Base-by-base conservation (phyloP, 2,113 vertebrate genomes). In the Gallinago undulata region DNA sequence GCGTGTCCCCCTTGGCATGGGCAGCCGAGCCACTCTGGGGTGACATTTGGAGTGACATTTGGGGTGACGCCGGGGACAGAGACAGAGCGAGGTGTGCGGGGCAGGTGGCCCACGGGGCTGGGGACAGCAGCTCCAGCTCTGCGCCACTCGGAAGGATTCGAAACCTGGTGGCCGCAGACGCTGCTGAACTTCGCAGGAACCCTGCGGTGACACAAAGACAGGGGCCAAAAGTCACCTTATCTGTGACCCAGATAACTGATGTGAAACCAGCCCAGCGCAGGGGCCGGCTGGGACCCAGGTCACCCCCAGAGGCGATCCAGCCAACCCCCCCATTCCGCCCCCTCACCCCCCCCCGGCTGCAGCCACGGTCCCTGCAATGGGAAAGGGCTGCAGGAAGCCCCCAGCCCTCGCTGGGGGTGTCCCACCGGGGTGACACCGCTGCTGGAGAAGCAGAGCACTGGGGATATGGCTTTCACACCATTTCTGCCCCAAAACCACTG, bases 51-150 rank as follows among this genome's bases (percentile, higher is more conserved):
- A 50, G 22, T 10, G 47, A 7, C 11, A 4, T 10, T 10, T 21
- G 11, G 55, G 45, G 50, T 33, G 66, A n/a, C 33, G 0, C 0
- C 1, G 67, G 69, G 70, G 75, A 24, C 48, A 8, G 59, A 0
- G 13, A 39, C 74, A 8, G 45, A 17, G 45, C 1, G 16, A 59
- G 37, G 39, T 16, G 33, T 2, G 11, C 11, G 59, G 11, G 31
- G 45, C 0, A 19, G 66, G 72, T 1, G 13, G 21, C 1, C 0
- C 3, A 4, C 1, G 2, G 55, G 89, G n/a, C 19, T 1, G 2
- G 48, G n/a, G 72, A 3, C 2, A 6, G 57, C 0, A 7, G 7
- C 31, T 35, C 31, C 0, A 7, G 25, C 24, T 59, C 59, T 3
- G 55, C 3, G 0, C 22, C 2, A 3, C 57, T 7, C 0, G 5